Percentiles rank a stretch among this genome's conserved stretches.
These are phyloP conservation scores for Tetragonula clypearis DNA, from an alignment of 1,140 invertebrate species.

Conservation along the genomic window DNA sequence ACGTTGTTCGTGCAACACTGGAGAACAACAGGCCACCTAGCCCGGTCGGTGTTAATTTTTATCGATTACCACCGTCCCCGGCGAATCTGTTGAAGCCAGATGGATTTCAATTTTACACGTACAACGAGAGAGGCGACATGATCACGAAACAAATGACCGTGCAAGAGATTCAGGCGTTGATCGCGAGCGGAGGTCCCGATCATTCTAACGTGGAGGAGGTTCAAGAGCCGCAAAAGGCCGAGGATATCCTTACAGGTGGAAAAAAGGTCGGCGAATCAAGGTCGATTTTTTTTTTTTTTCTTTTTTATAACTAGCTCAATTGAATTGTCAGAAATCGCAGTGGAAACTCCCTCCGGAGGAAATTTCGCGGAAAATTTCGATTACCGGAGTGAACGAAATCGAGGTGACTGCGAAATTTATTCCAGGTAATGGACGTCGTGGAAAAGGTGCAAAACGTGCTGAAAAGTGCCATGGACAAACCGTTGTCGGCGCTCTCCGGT, in stretches of 20 bases:
- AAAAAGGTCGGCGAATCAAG: conserved; percentile 61
- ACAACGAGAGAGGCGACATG: conserved; percentile 90
- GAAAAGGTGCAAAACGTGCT: conserved; percentile 91
- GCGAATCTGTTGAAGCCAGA: conserved; percentile 89
- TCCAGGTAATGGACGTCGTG: conserved; percentile 88
- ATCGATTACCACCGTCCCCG: conserved; percentile 84
- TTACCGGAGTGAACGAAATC: background rate
- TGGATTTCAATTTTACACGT: conserved; percentile 92
- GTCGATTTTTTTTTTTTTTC: no score
- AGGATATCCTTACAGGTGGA: conserved; percentile 67
- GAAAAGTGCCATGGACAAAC: conserved; percentile 88
- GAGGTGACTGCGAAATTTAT: background rate
- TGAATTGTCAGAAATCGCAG: no score
- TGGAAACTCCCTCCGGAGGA: no score
- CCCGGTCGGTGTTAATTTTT: background rate
- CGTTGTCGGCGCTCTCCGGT: conserved; percentile 79
- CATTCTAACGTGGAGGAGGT: conserved; percentile 71
- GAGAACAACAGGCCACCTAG: background rate
- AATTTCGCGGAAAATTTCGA: no score
- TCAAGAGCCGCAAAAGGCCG: conserved; percentile 72
- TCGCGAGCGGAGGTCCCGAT: conserved; percentile 88
- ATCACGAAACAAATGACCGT: conserved; percentile 91
- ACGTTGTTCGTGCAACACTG: background rate
- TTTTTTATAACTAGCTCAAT: no score
- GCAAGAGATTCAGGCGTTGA: conserved; percentile 91